A percentile compares a stretch with the other conserved stretches of the same genome.
Conservation (phyloP, 1,140 invertebrate species). For the Zaprionus ghesquierei region DNA sequence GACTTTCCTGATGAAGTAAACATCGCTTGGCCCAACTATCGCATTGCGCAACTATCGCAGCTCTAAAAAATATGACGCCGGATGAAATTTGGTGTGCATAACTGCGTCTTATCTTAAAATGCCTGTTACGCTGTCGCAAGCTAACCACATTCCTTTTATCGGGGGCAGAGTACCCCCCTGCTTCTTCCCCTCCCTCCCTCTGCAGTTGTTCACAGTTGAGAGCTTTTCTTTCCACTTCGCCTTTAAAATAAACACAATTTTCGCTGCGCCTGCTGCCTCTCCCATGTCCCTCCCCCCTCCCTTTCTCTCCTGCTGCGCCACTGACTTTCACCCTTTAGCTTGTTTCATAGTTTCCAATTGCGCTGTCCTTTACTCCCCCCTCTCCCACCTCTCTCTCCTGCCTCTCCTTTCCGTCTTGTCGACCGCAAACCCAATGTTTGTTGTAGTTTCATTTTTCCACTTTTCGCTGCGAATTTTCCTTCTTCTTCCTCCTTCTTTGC, state of each 20-base stretch:
- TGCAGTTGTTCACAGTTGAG: slow-evolving; percentile 13
- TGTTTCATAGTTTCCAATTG: slow-evolving; percentile 65
- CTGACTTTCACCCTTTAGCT: slow-evolving; percentile 34
- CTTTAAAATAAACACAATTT: slow-evolving; percentile 68
- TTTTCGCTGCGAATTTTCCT: slow-evolving; percentile 15
- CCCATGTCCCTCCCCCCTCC: background rate
- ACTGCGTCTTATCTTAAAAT: slow-evolving; percentile 12
- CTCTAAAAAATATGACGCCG: background rate
- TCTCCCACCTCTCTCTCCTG: background rate
- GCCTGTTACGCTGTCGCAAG: background rate
- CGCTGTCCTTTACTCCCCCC: background rate
- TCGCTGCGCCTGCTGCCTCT: slow-evolving; percentile 33
- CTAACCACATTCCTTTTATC: background rate
- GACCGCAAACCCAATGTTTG: slow-evolving; percentile 11
- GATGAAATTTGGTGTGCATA: background rate
- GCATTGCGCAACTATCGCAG: background rate
- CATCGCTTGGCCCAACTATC: background rate
- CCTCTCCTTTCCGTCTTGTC: background rate
- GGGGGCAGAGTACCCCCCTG: background rate
- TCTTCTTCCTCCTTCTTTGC: background rate
- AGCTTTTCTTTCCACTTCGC: slow-evolving; percentile 17
- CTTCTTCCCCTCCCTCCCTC: background rate
- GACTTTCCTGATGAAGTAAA: background rate
- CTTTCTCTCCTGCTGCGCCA: background rate
- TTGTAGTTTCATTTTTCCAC: slow-evolving; percentile 25